Evolutionary conservation across 2,797 vertebrate species (phyloP), one percentile per base, ranked within the genome.

Genomic region (Eospalax fontanierii): DNA sequence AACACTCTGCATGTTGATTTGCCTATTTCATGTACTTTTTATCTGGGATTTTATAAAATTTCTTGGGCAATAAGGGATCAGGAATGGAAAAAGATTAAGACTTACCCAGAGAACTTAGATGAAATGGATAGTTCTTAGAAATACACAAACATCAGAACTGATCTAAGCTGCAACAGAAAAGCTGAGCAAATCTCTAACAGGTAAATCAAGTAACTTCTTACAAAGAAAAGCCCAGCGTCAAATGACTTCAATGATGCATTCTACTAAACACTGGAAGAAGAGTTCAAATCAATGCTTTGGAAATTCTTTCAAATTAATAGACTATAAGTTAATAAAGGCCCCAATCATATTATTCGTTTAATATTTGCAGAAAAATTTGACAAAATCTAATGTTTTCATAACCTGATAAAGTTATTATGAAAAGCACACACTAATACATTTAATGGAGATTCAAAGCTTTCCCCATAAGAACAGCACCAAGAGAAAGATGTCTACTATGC

Each of bases 131-230:
- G 46, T 82, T 76, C 38, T 19, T 73, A 85, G 57, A 91, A 54
- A 76, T 40, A 43, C 3, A 85, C 8, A 79, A 85, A 54, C 50
- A 78, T 3, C 30, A n/a, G 54, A 85, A 89, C 19, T 12, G 7
- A 80, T 14, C 71, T 43, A 80, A 66, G 33, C 79, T 66, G 14
- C 74, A 75, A 86, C 6, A 91, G 71, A 95, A 85, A 85, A 57
- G 73, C 9, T 65, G 35, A 92, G 70, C 0, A 91, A 19, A 87
- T 6, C 14, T 61, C 54, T 68, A 91, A 54, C 40, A 80, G 79
- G 4, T 73, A 30, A 80, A 92, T 3, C 71, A 30, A 78, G 19
- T 43, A 46, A 88, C 15, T 63, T 43, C 75, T 80, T 46, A 90
- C 4, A 61, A 73, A 70, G 40, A 78, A 61, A 80, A 71, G 15